Base-by-base conservation (phyloP, 1,140 invertebrate species). In the Tyrophagus putrescentiae region DNA sequence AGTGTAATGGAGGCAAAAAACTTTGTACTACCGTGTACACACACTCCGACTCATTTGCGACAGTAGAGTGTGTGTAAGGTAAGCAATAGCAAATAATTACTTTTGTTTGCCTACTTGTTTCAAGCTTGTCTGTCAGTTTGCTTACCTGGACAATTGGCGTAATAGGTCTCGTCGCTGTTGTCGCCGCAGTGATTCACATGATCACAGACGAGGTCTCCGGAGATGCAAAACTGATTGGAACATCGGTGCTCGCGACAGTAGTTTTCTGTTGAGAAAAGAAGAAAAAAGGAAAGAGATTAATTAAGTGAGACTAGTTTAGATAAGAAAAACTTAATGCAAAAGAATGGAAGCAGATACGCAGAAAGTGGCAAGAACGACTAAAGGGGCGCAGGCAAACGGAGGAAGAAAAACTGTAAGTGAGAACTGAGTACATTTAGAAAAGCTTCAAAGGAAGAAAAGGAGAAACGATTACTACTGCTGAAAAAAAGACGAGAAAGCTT, bases 131-230 rank as follows among this genome's bases (percentile, higher is more conserved):
- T n/a, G n/a, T n/a, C n/a, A n/a, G n/a, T n/a, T n/a, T n/a, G n/a
- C 80, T 82, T 75, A 90, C 87, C 84, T 69, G 82, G 80, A 75
- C 87, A 91, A 53, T 83, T 75, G 50, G 81, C 80, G 62, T 83
- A 79, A 57, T 82, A 81, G 11, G 65, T 64, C 73, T 93, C 89
- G 69, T 94, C 89, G 18, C 85, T 87, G 36, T 84, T 85, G 72
- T 92, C 87, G n/a, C 82, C 85, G 71, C 89, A 93, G 70, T 94
- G 88, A 73, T 88, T 86, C 62, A 92, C 82, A 31, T 82, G 82
- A 72, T 94, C 89, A 72, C 89, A 93, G 52, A 85, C 77, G 33
- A 93, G 78, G 72, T 89, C 85, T 21, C 80, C 82, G 66, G 84
- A 81, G 66, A 94, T 90, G 76, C 89, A 94, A 74, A 89, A 89